phyloP scores from a whole-genome alignment of 2,888 invertebrate genomes.

The Papilio elwesi region DNA sequence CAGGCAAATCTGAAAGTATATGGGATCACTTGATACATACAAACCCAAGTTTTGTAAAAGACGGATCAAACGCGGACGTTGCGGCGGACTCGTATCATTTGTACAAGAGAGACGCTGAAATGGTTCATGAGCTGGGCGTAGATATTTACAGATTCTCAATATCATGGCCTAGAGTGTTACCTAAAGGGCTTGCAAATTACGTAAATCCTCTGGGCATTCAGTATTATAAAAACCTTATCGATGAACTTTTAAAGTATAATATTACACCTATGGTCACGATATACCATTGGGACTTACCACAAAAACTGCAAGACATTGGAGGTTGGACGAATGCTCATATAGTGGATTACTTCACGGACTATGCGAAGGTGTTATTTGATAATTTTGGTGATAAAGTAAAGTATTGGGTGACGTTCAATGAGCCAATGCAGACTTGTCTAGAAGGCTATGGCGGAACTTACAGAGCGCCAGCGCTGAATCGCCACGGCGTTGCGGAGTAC shows the following conservation, averaged over 20 bases:
- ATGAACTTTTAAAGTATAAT: slow-evolving; percentile 86
- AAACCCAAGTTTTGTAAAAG: slow-evolving; percentile 79
- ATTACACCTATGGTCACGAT: slow-evolving; percentile 89
- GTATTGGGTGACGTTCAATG: slow-evolving; percentile 91
- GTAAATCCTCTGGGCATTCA: slow-evolving; percentile 88
- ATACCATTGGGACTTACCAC: slow-evolving; percentile 89
- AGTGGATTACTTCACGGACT: slow-evolving; percentile 86
- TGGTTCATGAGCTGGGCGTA: slow-evolving; percentile 86
- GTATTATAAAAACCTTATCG: slow-evolving; percentile 91
- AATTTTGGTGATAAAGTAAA: slow-evolving; percentile 86
- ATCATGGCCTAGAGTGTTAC: slow-evolving; percentile 90
- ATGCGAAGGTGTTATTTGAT: slow-evolving; percentile 85
- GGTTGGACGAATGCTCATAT: slow-evolving; percentile 88
- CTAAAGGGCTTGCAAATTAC: slow-evolving; percentile 86
- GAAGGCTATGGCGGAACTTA: slow-evolving; percentile 84
- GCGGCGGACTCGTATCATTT: slow-evolving; percentile 89
- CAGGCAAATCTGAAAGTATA: slow-evolving; percentile 87
- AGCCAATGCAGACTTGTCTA: slow-evolving; percentile 85
- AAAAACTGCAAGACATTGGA: slow-evolving; percentile 86
- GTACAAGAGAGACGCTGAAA: slow-evolving; percentile 86
- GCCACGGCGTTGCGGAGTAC: slow-evolving; percentile 86
- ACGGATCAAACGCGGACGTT: slow-evolving; percentile 85
- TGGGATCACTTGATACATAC: slow-evolving; percentile 84
- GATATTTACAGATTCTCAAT: slow-evolving; percentile 89
- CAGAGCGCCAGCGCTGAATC: slow-evolving; percentile 84